Conservation (phyloP, 1,140 invertebrate genomes). For the Stratiolaelaps scimitus region DNA sequence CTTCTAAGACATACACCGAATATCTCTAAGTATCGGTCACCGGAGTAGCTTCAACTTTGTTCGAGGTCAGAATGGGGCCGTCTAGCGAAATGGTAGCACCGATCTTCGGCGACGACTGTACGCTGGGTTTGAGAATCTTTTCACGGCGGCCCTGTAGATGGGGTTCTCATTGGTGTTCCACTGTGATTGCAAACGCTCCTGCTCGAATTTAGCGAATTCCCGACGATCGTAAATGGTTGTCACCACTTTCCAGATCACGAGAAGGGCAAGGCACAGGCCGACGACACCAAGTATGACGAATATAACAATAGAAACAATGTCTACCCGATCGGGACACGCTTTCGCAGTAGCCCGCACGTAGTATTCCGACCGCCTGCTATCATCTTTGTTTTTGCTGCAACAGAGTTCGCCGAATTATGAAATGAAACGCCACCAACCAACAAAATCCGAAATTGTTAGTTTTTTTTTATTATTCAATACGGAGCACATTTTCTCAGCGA, state of each 20-base stretch:
- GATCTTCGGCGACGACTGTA: constrained; percentile 62
- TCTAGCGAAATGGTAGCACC: too few species aligned
- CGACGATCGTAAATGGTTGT: constrained; percentile 87
- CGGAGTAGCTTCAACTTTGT: too few species aligned
- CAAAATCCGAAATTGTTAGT: too few species aligned
- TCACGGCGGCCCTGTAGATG: constrained; percentile 95
- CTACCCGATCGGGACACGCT: constrained; percentile 40
- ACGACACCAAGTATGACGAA: constrained; percentile 91
- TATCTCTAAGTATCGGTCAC: too few species aligned
- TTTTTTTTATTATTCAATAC: too few species aligned
- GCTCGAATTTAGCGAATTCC: constrained; percentile 93
- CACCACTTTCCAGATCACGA: constrained; percentile 88
- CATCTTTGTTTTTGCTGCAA: background rate
- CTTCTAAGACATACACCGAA: too few species aligned
- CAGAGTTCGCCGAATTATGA: too few species aligned
- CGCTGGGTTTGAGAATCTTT: constrained; percentile 95
- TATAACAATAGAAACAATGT: constrained; percentile 60
- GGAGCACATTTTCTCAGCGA: too few species aligned
- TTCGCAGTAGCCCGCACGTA: background rate
- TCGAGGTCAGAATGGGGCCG: too few species aligned
- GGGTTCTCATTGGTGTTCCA: constrained; percentile 96
- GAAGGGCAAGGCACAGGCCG: constrained; percentile 64
- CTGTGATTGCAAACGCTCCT: constrained; percentile 81
- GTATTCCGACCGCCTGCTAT: constrained; percentile 4
- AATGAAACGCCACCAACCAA: too few species aligned